Conservation (phyloP, 2,888 invertebrate genomes). For the Microctonus hyperodae region DNA sequence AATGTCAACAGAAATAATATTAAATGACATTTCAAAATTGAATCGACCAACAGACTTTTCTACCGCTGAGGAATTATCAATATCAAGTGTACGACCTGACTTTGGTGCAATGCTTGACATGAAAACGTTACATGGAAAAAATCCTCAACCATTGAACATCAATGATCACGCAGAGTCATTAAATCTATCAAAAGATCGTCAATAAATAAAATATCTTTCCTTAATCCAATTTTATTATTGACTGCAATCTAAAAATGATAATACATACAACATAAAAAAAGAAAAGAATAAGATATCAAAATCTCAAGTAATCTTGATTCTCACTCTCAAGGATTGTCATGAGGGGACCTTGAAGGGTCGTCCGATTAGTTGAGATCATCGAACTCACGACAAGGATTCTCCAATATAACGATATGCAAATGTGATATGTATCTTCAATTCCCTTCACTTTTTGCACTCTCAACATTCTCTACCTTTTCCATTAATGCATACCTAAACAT, state of each 20-base stretch:
- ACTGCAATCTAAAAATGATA: not conserved
- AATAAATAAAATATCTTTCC: constrained; percentile 35
- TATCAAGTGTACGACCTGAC: constrained; percentile 48
- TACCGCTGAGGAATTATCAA: constrained; percentile 54
- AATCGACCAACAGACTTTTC: constrained; percentile 40
- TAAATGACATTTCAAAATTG: constrained; percentile 32
- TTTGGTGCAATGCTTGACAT: constrained; percentile 57
- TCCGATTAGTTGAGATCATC: constrained; percentile 37
- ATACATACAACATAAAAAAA: not conserved
- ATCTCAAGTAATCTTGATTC: constrained; percentile 14
- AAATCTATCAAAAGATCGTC: constrained; percentile 58
- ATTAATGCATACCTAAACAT: not conserved
- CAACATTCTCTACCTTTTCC: constrained; percentile 21
- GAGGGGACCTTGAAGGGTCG: constrained; percentile 36
- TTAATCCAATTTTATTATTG: not conserved
- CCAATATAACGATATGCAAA: constrained; percentile 5
- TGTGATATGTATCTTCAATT: not conserved
- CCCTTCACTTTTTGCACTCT: constrained; percentile 6
- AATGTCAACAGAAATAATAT: constrained; percentile 9
- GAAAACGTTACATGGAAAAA: constrained; percentile 51
- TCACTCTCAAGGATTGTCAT: constrained; percentile 36
- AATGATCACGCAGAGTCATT: constrained; percentile 54
- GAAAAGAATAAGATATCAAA: not conserved
- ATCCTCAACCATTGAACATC: constrained; percentile 43
- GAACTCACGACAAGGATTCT: constrained; percentile 34